A percentile compares a stretch with the other conserved stretches of the same genome.
These are phyloP conservation scores for Cercocebus atys DNA, from an alignment of 2,113 vertebrate species.

Conservation along the genomic window DNA sequence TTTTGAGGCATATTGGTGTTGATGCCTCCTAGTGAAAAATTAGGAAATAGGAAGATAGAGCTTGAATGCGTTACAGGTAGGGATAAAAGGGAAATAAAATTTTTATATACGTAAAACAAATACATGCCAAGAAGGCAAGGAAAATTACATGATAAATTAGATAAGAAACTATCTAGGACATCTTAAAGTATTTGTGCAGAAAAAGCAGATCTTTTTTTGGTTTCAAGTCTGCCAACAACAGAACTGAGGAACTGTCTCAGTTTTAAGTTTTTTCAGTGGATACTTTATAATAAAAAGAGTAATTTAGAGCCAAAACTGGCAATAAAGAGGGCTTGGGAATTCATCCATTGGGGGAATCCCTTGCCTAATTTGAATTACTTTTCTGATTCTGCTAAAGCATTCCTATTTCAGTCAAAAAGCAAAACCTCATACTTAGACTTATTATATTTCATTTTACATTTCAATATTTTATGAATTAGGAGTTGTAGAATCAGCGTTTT, in stretches of 20 bases:
- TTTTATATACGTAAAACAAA: background rate
- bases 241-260: background rate
- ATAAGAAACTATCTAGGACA: background rate
- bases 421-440: background rate
- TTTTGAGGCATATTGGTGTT: conserved; percentile 37
- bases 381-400: background rate
- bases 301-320: background rate
- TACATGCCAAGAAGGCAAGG: background rate
- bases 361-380: background rate
- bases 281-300: background rate
- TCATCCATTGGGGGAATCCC: background rate
- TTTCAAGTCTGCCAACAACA: background rate
- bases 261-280: background rate
- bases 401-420: background rate
- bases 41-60: background rate
- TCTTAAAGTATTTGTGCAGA: background rate
- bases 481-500: background rate
- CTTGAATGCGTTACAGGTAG: background rate
- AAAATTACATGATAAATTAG: background rate
- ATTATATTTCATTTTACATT: background rate
- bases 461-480: background rate
- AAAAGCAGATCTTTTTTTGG: background rate
- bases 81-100: background rate
- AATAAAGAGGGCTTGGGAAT: background rate
- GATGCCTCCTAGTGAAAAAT: background rate